Conservation (phyloP, 2,888 invertebrate genomes). For the Tricholauxania praeusta region DNA sequence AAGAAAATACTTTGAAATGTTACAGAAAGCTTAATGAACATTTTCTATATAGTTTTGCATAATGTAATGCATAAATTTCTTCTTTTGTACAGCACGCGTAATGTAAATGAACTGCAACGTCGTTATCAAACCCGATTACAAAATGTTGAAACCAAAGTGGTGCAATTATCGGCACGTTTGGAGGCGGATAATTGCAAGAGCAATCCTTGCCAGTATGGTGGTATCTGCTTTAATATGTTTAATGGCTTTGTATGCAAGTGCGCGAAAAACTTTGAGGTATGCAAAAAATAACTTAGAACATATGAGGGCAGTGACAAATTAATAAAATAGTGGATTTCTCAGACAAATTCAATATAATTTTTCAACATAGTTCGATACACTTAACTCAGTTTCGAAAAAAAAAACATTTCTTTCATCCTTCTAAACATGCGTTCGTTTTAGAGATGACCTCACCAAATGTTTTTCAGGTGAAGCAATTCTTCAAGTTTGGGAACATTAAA, state of each 20-base stretch:
- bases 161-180: conserved; percentile 61
- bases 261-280: conserved; percentile 82
- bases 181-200: conserved; percentile 76
- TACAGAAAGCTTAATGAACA: background rate
- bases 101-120: conserved; percentile 56
- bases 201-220: conserved; percentile 86
- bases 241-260: conserved; percentile 82
- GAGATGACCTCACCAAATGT: no score
- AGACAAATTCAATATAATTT: no score
- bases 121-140: conserved; percentile 64
- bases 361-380: no score
- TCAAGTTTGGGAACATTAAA: no score
- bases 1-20: conserved; percentile 11
- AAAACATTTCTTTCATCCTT: no score
- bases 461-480: no score
- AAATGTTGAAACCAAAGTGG: conserved; percentile 65
- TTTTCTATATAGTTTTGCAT: no score
- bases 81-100: conserved; percentile 53
- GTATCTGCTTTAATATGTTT: conserved; percentile 81
- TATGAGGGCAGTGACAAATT: no score
- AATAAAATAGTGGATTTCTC: no score
- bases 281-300: conserved; percentile 23
- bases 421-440: no score
- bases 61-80: no score
- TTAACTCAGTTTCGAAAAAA: no score